Base-by-base conservation (phyloP, 2,113 vertebrate species). In the Nesospiza acunhae region DNA sequence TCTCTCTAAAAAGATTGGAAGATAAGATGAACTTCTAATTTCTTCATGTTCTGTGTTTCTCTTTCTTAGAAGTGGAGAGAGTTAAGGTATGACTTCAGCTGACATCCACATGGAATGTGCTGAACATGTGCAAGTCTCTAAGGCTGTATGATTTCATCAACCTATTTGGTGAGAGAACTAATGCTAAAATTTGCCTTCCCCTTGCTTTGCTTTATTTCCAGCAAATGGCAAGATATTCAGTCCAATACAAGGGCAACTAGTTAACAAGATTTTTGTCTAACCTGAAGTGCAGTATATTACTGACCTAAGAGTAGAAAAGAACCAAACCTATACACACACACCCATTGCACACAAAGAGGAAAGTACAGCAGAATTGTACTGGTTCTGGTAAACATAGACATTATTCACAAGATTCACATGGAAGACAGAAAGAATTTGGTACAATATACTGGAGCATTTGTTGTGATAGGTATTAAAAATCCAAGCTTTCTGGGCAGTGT, bases 401-500 rank as follows among this genome's bases (percentile, higher is more conserved):
- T 84, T 74, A 70, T 82, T 84, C 81, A 50, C 21, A 67, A 87
- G 21, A 64, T 22, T 77, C 33, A 60, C 28, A 5, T 47, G 47
- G 42, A 86, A 87, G 81, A 73, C 49, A 55, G 53, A 55, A 26
- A 35, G 9, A 6, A 53, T 85, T 89, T 76, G 31, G 23, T 92
- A 11, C 7, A 23, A 69, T 46, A 62, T 33, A 44, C 23, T n/a
- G n/a, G 14, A 35, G 5, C 12, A 1, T 72, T 83, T 76, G 31
- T 86, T 93, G 60, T 77, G 23, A 39, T 52, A 19, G 66, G 18
- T 81, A 42, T 44, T 92, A 56, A 87, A 76, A n/a, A 89, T 26
- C 2, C 1, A 5, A 20, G 47, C 5, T 88, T 56, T 70, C 44
- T 78, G 2, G 1, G 70, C 23, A 52, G 16, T 2, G 0, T 13